Conservation (phyloP, 2,113 vertebrate species). For the Jacana jacana region DNA sequence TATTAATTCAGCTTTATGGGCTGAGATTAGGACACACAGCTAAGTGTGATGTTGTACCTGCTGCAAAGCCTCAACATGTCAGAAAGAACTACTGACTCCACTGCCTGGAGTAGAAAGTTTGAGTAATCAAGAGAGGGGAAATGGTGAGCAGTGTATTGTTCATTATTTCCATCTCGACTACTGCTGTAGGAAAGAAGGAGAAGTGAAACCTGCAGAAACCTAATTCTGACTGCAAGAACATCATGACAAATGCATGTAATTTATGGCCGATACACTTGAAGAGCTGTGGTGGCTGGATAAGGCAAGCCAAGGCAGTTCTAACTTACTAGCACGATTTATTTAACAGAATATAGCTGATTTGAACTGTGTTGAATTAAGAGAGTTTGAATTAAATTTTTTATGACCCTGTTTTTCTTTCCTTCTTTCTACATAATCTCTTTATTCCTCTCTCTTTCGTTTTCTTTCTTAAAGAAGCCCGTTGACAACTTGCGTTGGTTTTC, state of each 20-base stretch:
- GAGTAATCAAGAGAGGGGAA: neutral
- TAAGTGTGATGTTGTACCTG: neutral
- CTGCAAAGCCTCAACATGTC: neutral
- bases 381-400: neutral
- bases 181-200: neutral
- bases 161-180: neutral
- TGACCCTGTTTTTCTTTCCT: neutral
- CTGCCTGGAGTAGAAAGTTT: neutral
- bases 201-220: constrained; percentile 18
- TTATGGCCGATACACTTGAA: constrained; percentile 34
- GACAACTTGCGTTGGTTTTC: neutral
- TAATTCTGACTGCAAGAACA: neutral
- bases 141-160: neutral
- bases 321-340: neutral
- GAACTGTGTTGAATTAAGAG: neutral
- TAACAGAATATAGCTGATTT: neutral
- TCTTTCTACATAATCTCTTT: neutral
- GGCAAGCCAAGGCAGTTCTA: constrained; percentile 18
- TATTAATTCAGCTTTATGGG: neutral
- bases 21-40: neutral
- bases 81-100: neutral
- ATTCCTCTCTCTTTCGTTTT: neutral
- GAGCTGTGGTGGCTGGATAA: constrained; percentile 30
- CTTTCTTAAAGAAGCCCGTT: neutral
- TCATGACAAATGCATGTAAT: neutral